Base-by-base conservation (phyloP, 2,797 vertebrate genomes). In the Anolis apletophallus region DNA sequence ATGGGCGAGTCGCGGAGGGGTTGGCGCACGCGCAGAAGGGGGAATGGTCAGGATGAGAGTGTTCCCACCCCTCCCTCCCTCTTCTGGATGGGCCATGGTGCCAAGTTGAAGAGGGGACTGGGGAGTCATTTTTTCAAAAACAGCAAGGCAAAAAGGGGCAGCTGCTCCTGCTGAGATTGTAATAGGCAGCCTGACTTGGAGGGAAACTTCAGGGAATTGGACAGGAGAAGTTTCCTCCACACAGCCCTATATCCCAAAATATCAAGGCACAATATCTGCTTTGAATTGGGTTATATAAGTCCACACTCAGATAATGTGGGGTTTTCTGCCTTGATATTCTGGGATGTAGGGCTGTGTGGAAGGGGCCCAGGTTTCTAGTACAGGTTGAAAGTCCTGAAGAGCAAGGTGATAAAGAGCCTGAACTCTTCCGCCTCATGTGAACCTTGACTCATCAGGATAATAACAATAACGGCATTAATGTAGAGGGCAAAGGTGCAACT, bases 21-120 rank as follows among this genome's bases (percentile, higher is more conserved):
- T 16, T 14, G 1, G 85, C 86, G 86, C 86, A 87, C n/a, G 81
- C 81, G 81, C 81, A 46, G 72, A 73, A 40, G 23, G 19, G 19
- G 34, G 32, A 36, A 7, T 16, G 8, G 3, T 36, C 14, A 21
- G 7, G 71, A 4, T n/a, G 29, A 11, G n/a, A 14, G 21, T 10
- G 10, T 19, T 32, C 19, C 6, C 1, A 3, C 2, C 0, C 2
- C 34, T 34, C 16, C 26, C 40, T 19, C 26, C 9, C 82, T 11
- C 26, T 10, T 11, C 9, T 4, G 10, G 8, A 40, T 3, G 21
- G 74, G 4, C 17, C 26, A 9, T 13, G 78, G 69, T 52, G 57
- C 71, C 64, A 52, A 83, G 69, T 29, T 3, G 32, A 34, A 36
- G 59, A 74, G 3, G 40, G 11, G 61, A 4, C 29, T 19, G 55